Conservation (phyloP, 2,797 vertebrate species). For the Hozukius guyotensis region DNA sequence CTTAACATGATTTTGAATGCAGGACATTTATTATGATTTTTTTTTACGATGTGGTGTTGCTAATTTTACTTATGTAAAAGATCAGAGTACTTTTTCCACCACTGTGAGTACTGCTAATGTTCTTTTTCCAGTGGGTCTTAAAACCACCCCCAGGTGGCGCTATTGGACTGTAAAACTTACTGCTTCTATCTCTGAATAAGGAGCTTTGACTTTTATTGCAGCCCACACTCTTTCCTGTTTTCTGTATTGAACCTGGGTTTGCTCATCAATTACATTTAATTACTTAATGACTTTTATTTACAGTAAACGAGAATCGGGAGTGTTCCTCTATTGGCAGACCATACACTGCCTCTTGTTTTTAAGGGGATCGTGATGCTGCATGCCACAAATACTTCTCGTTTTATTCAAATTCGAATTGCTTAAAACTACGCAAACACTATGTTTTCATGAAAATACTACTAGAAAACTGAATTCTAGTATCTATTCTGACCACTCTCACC, state of each 20-base stretch:
- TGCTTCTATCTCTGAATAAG: background rate
- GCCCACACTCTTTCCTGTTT: slow-evolving; percentile 52
- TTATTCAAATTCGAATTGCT: background rate
- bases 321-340: background rate
- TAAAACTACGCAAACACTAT: background rate
- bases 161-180: background rate
- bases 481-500: slow-evolving; percentile 4
- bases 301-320: background rate
- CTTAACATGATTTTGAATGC: background rate
- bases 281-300: background rate
- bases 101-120: background rate
- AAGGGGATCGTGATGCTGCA: background rate
- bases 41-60: background rate
- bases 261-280: slow-evolving; percentile 19
- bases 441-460: background rate
- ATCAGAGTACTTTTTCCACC: background rate
- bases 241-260: slow-evolving; percentile 20
- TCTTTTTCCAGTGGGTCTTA: background rate
- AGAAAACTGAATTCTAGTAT: background rate
- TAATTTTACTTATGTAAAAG: background rate
- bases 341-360: background rate
- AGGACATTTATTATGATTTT: background rate
- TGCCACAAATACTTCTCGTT: background rate
- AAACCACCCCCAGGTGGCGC: slow-evolving; percentile 53
- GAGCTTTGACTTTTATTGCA: background rate